Percentiles rank a stretch among this genome's conserved stretches.
These are phyloP conservation scores for Gymnoscopelus microlampas DNA, from an alignment of 2,797 vertebrate species.

Conservation along the genomic window DNA sequence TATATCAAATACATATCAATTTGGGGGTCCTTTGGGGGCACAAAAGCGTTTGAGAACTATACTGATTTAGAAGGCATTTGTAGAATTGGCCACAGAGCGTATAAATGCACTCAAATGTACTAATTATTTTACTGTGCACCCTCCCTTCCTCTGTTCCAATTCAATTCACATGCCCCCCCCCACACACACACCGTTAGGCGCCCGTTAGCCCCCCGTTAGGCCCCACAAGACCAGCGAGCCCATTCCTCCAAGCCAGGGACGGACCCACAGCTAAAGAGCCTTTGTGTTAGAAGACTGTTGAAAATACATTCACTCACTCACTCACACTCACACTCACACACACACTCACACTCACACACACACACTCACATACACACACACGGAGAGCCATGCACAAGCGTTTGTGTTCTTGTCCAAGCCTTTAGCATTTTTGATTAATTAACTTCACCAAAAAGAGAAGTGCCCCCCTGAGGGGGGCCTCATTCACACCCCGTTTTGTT, in stretches of 20 bases:
- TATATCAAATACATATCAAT: too few species aligned
- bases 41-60: too few species aligned
- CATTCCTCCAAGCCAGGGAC: conserved; percentile 45
- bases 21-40: too few species aligned
- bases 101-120: too few species aligned
- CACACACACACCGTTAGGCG: conserved; percentile 2
- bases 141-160: conserved; percentile 57
- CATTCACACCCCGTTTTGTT: conserved; percentile 31
- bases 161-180: conserved; percentile 29
- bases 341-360: neutral
- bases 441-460: conserved; percentile 35
- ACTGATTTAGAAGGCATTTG: too few species aligned
- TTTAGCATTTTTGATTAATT: conserved; percentile 40
- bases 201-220: conserved; percentile 35
- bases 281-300: conserved; percentile 38
- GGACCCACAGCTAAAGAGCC: conserved; percentile 33
- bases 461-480: conserved; percentile 38
- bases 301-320: neutral
- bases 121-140: conserved; percentile 16
- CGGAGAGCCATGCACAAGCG: conserved; percentile 2
- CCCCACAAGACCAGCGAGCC: conserved; percentile 50
- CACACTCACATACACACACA: neutral
- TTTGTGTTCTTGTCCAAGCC: conserved; percentile 9
- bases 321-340: neutral
- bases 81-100: too few species aligned